Percentiles rank a stretch among this genome's conserved stretches.
Conservation (phyloP, 2,888 invertebrate genomes). For the Alviniconcha strummeri region DNA sequence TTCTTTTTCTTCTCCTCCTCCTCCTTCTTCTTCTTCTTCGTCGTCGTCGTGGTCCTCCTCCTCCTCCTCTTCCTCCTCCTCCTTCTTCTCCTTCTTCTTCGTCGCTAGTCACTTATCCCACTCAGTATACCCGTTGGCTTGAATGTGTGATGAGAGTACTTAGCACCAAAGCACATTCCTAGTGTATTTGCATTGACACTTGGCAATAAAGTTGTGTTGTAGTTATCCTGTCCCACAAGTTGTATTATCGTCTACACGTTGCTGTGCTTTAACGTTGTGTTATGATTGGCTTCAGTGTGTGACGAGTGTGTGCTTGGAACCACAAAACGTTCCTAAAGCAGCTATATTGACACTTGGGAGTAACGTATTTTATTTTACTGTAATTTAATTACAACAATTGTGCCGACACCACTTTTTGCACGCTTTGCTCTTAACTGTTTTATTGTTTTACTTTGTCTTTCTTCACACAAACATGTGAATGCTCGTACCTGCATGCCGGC, state of each 20-base stretch:
- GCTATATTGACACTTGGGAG: not conserved
- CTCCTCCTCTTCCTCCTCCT: too few relatives aligned
- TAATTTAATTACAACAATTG: not conserved
- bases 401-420: not conserved
- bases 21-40: too few relatives aligned
- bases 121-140: not conserved
- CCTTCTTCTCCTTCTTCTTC: not conserved
- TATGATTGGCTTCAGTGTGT: not conserved
- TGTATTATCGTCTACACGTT: not conserved
- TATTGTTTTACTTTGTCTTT: too few relatives aligned
- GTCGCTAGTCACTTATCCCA: not conserved
- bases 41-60: too few relatives aligned
- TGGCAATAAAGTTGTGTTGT: not conserved
- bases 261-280: not conserved
- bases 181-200: too few relatives aligned
- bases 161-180: too few relatives aligned
- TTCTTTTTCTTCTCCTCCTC: too few relatives aligned
- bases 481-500: too few relatives aligned
- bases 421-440: not conserved
- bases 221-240: not conserved
- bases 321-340: too few relatives aligned
- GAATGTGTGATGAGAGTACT: not conserved
- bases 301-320: not conserved
- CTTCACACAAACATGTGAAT: too few relatives aligned
- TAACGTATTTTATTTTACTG: not conserved